These are phyloP conservation scores for Cercopithecus mona DNA, from an alignment of 2,113 vertebrate species.

Conservation along the genomic window DNA sequence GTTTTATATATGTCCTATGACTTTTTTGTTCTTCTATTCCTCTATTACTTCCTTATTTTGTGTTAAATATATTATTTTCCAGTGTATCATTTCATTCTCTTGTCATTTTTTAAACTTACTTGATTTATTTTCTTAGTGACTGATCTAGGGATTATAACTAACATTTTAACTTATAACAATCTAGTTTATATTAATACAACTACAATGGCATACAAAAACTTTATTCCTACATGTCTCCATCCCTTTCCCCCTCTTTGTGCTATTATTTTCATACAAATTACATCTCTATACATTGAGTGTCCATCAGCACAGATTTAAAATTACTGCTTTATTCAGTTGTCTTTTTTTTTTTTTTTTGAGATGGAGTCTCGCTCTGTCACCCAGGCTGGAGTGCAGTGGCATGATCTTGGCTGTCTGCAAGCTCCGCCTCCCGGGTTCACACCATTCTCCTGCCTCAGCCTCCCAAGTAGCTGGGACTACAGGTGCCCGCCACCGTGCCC, in stretches of 20 bases:
- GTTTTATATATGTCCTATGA: not conserved
- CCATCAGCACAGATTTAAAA: not conserved
- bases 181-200: not conserved
- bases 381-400: too few species aligned
- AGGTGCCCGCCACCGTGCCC: rapidly evolving
- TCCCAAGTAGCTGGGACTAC: too few species aligned
- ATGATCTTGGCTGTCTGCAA: too few species aligned
- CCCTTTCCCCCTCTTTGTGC: not conserved
- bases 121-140: not conserved
- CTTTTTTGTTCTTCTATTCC: not conserved
- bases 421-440: too few species aligned
- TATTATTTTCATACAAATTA: not conserved
- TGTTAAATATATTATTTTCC: not conserved
- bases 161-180: not conserved
- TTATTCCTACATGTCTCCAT: not conserved
- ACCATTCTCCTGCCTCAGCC: too few species aligned
- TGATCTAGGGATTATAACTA: not conserved
- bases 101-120: not conserved
- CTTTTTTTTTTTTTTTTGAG: not conserved
- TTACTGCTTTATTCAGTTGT: not conserved
- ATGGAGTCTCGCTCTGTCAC: too few species aligned
- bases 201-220: not conserved
- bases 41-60: not conserved
- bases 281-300: not conserved
- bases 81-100: not conserved